These are phyloP conservation scores for Melitaea cinxia DNA, from an alignment of 1,140 invertebrate species.

Conservation along the genomic window DNA sequence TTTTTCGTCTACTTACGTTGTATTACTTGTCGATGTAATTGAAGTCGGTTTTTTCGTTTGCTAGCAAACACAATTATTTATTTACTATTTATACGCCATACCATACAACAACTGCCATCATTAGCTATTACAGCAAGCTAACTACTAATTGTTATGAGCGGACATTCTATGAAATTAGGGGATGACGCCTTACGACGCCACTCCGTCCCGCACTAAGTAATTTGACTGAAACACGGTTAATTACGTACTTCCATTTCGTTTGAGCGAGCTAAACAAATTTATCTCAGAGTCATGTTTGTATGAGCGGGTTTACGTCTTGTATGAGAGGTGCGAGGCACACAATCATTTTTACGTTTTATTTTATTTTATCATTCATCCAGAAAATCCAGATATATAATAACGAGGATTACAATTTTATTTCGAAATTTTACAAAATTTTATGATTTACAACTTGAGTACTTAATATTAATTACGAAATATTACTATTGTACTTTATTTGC, in stretches of 20 bases:
- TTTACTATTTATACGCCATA: background rate
- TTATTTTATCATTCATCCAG: background rate
- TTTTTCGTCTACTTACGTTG: no score
- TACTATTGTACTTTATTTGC: no score
- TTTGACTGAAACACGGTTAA: slow-evolving; percentile 56
- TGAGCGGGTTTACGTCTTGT: background rate
- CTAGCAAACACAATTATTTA: no score
- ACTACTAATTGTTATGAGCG: slow-evolving; percentile 28
- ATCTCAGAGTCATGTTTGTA: background rate
- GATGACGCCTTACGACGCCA: slow-evolving; percentile 45
- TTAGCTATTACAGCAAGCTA: background rate
- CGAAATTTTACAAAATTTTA: no score
- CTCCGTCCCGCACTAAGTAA: slow-evolving; percentile 45
- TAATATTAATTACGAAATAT: no score
- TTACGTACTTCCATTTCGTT: slow-evolving; percentile 55
- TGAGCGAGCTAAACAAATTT: slow-evolving; percentile 1
- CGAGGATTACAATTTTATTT: no score
- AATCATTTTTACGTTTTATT: background rate
- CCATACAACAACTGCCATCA: background rate
- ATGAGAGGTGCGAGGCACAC: background rate
- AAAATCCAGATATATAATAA: no score
- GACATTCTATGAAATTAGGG: slow-evolving; percentile 17
- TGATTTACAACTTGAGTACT: no score
- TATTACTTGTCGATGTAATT: no score
- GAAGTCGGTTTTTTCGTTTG: no score